Conservation (phyloP, 2,797 vertebrate genomes). For the Gephyroberyx darwinii region DNA sequence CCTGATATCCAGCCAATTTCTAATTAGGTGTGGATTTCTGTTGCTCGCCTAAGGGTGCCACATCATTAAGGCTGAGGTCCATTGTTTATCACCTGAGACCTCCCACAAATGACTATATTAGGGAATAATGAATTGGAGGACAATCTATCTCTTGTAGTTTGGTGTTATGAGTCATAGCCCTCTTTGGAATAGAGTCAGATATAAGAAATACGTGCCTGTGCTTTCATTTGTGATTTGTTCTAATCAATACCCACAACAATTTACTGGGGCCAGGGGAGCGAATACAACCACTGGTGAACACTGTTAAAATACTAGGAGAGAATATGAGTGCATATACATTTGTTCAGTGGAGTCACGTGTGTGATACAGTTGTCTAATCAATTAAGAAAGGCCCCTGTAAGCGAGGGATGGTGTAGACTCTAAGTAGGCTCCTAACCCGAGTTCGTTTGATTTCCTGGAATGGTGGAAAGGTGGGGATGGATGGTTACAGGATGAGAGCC, state of each 20-base stretch:
- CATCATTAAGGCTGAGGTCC: conserved; percentile 52
- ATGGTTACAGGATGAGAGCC: conserved; percentile 43
- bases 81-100: conserved; percentile 28
- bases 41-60: conserved; percentile 32
- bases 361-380: conserved; percentile 41
- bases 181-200: conserved; percentile 36
- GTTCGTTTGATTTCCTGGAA: conserved; percentile 61
- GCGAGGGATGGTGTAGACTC: conserved; percentile 31
- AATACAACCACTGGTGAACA: conserved; percentile 28
- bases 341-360: conserved; percentile 16
- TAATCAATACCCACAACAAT: conserved; percentile 49
- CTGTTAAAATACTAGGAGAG: conserved; percentile 11
- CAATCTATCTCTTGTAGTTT: conserved; percentile 30
- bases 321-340: conserved; percentile 42
- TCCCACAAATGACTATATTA: conserved; percentile 31
- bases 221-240: conserved; percentile 32
- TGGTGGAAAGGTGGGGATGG: conserved; percentile 28
- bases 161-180: background rate
- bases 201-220: conserved; percentile 13
- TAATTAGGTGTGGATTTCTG: conserved; percentile 28
- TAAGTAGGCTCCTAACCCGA: conserved; percentile 38
- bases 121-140: conserved; percentile 35
- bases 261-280: conserved; percentile 41
- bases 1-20: background rate
- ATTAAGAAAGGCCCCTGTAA: conserved; percentile 40